Percentiles rank a stretch among this genome's conserved stretches.
phyloP scores from a whole-genome alignment of 1,140 invertebrate genomes.

The Euura lappo region DNA sequence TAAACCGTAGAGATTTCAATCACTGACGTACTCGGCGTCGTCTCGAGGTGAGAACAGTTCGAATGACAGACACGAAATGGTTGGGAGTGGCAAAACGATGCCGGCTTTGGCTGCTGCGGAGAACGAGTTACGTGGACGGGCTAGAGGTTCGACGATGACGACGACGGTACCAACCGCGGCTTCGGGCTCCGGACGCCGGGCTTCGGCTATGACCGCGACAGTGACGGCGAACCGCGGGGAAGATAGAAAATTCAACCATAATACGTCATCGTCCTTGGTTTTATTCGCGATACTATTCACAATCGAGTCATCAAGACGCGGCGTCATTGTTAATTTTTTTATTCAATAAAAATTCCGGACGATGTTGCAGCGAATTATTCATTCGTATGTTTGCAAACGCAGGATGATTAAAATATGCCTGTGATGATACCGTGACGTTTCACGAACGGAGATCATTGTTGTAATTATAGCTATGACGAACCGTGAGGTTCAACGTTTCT shows the following conservation, averaged over 20 bases:
- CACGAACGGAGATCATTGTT: not conserved
- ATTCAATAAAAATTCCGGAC: too few species aligned
- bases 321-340: too few species aligned
- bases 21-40: not conserved
- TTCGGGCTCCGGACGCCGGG: not conserved
- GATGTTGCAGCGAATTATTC: not conserved
- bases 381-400: not conserved
- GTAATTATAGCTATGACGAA: not conserved
- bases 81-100: not conserved
- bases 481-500: too few species aligned
- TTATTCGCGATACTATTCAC: not conserved
- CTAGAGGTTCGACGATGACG: not conserved
- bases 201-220: too few species aligned
- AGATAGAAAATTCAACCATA: not conserved
- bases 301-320: not conserved
- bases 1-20: not conserved
- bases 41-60: not conserved
- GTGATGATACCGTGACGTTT: not conserved
- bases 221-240: not conserved
- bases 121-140: not conserved
- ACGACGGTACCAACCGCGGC: not conserved
- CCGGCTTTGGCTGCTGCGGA: not conserved
- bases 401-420: not conserved
- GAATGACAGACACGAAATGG: constrained; percentile 1
- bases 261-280: not conserved